phyloP scores from a whole-genome alignment of 2,797 vertebrate genomes.

The Fistularia commersonii region DNA sequence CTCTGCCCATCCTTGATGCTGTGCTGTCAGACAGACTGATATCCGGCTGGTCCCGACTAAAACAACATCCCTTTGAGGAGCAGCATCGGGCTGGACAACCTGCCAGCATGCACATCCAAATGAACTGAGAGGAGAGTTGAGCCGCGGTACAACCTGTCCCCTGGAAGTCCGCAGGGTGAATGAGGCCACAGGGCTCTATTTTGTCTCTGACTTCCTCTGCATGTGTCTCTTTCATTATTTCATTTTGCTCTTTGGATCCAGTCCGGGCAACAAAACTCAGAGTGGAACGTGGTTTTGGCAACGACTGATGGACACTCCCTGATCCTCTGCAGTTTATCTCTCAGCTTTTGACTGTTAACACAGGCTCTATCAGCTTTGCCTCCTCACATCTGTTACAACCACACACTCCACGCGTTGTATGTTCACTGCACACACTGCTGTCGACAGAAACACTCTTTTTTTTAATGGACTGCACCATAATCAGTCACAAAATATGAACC shows the following conservation, averaged over 20 bases:
- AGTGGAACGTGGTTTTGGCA: slow-evolving; percentile 60
- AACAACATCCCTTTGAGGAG: slow-evolving; percentile 62
- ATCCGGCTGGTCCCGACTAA: slow-evolving; percentile 57
- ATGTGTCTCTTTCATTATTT: slow-evolving; percentile 44
- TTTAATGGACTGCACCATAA: no score
- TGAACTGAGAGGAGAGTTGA: slow-evolving; percentile 20
- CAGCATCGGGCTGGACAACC: slow-evolving; percentile 21
- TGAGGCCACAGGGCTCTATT: slow-evolving; percentile 34
- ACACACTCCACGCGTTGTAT: slow-evolving; percentile 11
- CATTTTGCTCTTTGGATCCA: slow-evolving; percentile 43
- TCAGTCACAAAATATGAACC: no score
- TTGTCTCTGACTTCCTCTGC: slow-evolving; percentile 35
- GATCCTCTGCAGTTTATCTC: slow-evolving; percentile 49
- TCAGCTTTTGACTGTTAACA: slow-evolving; percentile 23
- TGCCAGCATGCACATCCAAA: no score
- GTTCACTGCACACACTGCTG: background rate
- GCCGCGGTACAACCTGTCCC: slow-evolving; percentile 35
- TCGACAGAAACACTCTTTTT: no score
- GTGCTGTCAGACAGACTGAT: slow-evolving; percentile 21
- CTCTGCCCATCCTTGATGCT: slow-evolving; percentile 12
- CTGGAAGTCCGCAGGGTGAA: slow-evolving; percentile 35
- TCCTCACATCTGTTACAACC: slow-evolving; percentile 20
- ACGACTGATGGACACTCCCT: slow-evolving; percentile 43
- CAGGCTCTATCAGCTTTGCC: slow-evolving; percentile 14
- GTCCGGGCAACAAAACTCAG: slow-evolving; percentile 42